Base-by-base conservation (phyloP, 1,140 invertebrate species). In the Megalopta genalis region DNA sequence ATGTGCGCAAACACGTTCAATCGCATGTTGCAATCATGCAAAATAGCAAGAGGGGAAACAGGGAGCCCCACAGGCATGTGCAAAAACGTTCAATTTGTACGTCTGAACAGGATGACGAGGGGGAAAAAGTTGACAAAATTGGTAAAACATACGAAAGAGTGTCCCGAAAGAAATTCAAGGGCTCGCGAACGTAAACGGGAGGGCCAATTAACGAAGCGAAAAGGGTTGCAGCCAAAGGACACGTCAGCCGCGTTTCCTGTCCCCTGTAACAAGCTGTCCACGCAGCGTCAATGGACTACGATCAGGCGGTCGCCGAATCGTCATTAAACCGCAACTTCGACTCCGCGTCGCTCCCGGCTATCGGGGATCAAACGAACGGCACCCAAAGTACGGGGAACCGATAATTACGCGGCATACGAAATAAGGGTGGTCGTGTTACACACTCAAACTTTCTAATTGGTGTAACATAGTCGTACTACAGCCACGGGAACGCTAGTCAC, bases 401-500 rank as follows among this genome's bases (percentile, higher is more conserved):
- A 76, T 77, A 81, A 81, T 77, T 81, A 78, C 77, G 25, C 37
- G 49, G 66, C 3, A 21, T 18, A 57, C 27, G 62, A 69, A 78
- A 77, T 77, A 78, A 77, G 72, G 63, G 74, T 16, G 52, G 25
- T 67, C 54, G 52, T 46, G 27, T 76, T 62, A 37, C 52, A 57
- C 59, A 67, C 39, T 54, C 59, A 57, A 77, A 77, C 42, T 77
- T 77, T 72, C 46, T 64, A 77, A 77, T 77, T 77, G 59, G 60
- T n/a, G 46, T 57, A 76, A 60, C 23, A 60, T 21, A 62, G 64
- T 60, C 21, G 54, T 25, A 49, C 72, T 27, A 49, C 63, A 67
- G 37, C 25, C 23, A 8, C 18, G 42, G 73, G 59, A 68, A 57
- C 27, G n/a, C 8, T 18, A n/a, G 27, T 37, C 18, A 37, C 32